These are phyloP conservation scores for Sarcoramphus papa DNA, from an alignment of 2,797 vertebrate genomes.

Conservation along the genomic window DNA sequence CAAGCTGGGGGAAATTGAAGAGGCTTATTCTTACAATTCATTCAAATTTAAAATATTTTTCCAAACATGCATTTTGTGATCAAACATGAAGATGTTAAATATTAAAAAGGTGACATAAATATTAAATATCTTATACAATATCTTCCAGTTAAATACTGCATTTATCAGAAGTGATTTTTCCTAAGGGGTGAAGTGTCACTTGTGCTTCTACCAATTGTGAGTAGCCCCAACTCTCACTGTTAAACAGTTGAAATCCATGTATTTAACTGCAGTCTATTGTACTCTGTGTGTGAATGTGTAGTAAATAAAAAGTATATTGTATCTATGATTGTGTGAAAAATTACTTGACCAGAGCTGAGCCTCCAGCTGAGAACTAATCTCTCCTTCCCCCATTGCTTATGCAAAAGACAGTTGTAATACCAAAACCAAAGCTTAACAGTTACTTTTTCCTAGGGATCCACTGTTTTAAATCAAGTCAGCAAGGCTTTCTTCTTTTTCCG, in stretches of 20 bases:
- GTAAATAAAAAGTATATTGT: not conserved
- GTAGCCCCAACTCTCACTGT: conserved; percentile 44
- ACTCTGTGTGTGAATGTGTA: conserved; percentile 21
- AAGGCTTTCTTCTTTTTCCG: not conserved
- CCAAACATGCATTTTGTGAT: not conserved
- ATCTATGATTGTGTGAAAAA: not conserved
- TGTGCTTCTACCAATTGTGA: conserved; percentile 55
- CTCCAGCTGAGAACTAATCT: conserved; percentile 16
- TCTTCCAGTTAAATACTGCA: conserved; percentile 63
- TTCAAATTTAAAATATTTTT: conserved; percentile 25
- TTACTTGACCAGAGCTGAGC: not conserved
- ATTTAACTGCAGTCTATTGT: conserved; percentile 32
- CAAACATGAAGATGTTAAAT: conserved; percentile 35
- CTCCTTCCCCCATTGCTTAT: not conserved
- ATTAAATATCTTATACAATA: conserved; percentile 50
- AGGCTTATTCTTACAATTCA: not conserved
- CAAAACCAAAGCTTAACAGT: not conserved
- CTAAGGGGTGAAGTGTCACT: conserved; percentile 57
- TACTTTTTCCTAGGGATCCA: not conserved
- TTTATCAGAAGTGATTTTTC: conserved; percentile 65
- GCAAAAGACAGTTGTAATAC: not conserved
- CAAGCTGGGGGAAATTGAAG: conserved; percentile 15
- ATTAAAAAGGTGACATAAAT: conserved; percentile 20
- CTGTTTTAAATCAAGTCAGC: not conserved
- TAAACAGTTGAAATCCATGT: conserved; percentile 43